phyloP scores from a whole-genome alignment of 2,888 invertebrate species.

The Pyrgus malvae region DNA sequence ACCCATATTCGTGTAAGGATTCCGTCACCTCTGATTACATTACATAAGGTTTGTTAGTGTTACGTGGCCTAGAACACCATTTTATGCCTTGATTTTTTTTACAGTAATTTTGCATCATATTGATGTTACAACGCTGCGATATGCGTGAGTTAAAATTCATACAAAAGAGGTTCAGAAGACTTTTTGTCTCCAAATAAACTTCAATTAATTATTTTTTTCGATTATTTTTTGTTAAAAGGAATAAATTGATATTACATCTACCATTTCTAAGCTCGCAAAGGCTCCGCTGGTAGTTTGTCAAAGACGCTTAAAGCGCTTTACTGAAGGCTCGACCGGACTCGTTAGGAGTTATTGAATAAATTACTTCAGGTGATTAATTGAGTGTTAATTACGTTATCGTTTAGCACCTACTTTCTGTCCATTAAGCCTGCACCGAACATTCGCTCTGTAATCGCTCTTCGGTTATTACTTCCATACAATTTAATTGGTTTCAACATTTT shows the following conservation, averaged over 20 bases:
- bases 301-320: slow-evolving; percentile 41
- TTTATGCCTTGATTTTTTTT: no score
- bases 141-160: no score
- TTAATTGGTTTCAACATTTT: slow-evolving; percentile 14
- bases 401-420: slow-evolving; percentile 62
- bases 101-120: no score
- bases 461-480: slow-evolving; percentile 19
- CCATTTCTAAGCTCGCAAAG: not conserved
- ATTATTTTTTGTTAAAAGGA: no score
- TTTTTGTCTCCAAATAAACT: no score
- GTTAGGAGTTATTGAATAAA: slow-evolving; percentile 74
- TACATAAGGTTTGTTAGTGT: no score
- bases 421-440: slow-evolving; percentile 36
- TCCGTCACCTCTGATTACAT: no score
- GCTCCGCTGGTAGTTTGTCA: slow-evolving; percentile 14
- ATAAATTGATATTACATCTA: not conserved
- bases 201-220: no score
- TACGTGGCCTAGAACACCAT: no score
- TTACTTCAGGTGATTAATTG: slow-evolving; percentile 72
- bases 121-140: no score
- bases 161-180: no score
- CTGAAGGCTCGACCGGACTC: slow-evolving; percentile 53
- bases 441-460: slow-evolving; percentile 13
- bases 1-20: no score
- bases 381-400: slow-evolving; percentile 75